A percentile compares a stretch with the other conserved stretches of the same genome.
Conservation (phyloP, 1,140 invertebrate species). For the Drosophila nigromelanica region DNA sequence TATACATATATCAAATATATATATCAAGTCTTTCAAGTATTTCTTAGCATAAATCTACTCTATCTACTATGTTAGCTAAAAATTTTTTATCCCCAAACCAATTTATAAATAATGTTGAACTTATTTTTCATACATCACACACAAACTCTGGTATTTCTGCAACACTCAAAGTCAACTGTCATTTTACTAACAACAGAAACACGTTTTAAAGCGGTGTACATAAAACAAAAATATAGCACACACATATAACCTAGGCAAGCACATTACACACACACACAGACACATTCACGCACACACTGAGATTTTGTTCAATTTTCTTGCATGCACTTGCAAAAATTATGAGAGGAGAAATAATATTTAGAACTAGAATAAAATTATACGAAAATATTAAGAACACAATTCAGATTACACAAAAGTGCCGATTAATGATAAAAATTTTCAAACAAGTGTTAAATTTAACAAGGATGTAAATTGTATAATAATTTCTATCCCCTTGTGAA, state of each 20-base stretch:
- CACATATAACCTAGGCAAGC: not conserved
- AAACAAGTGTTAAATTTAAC: not conserved
- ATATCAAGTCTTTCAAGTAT: no score
- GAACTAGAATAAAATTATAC: slow-evolving; percentile 1
- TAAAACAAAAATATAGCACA: slow-evolving; percentile 25
- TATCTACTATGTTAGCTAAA: no score
- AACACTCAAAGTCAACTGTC: slow-evolving; percentile 28
- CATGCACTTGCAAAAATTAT: slow-evolving; percentile 1
- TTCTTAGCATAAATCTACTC: no score
- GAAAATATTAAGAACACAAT: not conserved
- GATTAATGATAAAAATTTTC: no score
- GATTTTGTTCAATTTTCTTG: slow-evolving; percentile 39
- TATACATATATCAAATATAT: no score
- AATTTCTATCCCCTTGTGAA: no score
- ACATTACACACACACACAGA: slow-evolving; percentile 19
- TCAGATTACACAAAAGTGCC: no score
- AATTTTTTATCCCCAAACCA: no score
- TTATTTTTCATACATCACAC: no score
- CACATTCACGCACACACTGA: slow-evolving; percentile 1
- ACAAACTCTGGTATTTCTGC: no score
- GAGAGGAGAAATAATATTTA: slow-evolving; percentile 5
- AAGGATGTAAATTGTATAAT: not conserved
- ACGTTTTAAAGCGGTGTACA: slow-evolving; percentile 43
- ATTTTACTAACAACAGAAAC: slow-evolving; percentile 6
- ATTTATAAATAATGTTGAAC: no score